Conservation (phyloP, 2,888 invertebrate species). For the Ferdinandea cuprea region DNA sequence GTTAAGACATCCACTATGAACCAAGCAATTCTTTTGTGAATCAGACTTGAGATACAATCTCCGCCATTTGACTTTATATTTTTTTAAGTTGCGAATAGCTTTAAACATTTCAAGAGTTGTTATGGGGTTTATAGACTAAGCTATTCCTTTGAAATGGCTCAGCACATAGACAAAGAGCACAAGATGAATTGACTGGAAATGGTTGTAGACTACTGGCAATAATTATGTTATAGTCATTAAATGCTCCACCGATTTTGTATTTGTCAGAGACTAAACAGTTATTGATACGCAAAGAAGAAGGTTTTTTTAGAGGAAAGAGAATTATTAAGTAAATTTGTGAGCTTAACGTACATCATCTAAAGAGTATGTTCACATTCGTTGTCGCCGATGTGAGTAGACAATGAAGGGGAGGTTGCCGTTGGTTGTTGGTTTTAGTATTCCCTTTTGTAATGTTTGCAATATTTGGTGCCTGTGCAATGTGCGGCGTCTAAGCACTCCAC, state of each 20-base stretch:
- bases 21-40: slow-evolving; percentile 21
- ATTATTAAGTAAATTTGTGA: slow-evolving; percentile 1
- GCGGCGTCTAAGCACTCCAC: too few species aligned
- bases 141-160: neutral
- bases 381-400: too few species aligned
- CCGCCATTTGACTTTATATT: neutral
- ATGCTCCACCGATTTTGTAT: slow-evolving; percentile 1
- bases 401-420: too few species aligned
- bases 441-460: too few species aligned
- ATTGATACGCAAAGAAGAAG: neutral
- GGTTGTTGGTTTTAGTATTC: too few species aligned
- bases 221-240: slow-evolving; percentile 14
- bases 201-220: slow-evolving; percentile 17
- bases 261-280: slow-evolving; percentile 9
- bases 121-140: slow-evolving; percentile 15
- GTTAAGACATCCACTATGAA: slow-evolving; percentile 18
- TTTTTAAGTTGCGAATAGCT: slow-evolving; percentile 7
- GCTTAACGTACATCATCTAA: too few species aligned
- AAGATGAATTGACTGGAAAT: neutral
- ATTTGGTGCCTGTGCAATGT: too few species aligned
- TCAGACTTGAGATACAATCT: slow-evolving; percentile 14
- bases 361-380: too few species aligned
- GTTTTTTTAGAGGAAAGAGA: neutral
- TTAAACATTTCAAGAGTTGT: slow-evolving; percentile 11
- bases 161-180: neutral